Base-by-base conservation (phyloP, 2,888 invertebrate genomes). In the Archips xylosteana region DNA sequence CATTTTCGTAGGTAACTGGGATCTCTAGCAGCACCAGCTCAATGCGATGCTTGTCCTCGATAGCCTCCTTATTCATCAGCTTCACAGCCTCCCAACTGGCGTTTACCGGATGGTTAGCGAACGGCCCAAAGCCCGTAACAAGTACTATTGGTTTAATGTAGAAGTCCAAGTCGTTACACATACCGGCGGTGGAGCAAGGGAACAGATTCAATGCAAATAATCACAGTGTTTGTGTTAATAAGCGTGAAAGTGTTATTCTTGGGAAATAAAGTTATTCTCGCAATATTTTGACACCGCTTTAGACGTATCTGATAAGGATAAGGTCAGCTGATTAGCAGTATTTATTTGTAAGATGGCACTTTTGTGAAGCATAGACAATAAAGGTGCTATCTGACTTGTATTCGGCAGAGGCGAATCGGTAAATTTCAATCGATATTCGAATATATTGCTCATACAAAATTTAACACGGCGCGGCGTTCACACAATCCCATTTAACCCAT, bases 41-140 rank as follows among this genome's bases (percentile, higher is more conserved):
- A 34, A 95, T 84, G 59, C 92, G 87, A 63, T 95, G 88, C 77
- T 93, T 91, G 75, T 89, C 88, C 79, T 95, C 94, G n/a, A 96
- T 84, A 76, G 94, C 88, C 54, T 93, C 86, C 77, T 95, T 92
- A 65, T 95, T 92, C 80, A 97, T 91, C 70, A 95, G 84, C 83
- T 96, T 96, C 0, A 97, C 98, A 4, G 96, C 96, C 85, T 97
- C 96, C 97, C 98, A 98, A 85, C 98, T 98, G 0, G 98, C 96
- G 86, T 98, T 98, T 10, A 97, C 91, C 36, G 90, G 89, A 83
- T 98, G 96, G 54, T 91, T 91, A 8, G 94, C 87, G 89, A 98
- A 98, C 0, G 97, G 97, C 0, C 98, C 98, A 89, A 98, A 98
- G 6, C 98, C 98, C 76, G 96, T 96, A 13, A 97, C 94, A 42